phyloP scores from a whole-genome alignment of 2,113 vertebrate genomes.

The Alethe diademata region DNA sequence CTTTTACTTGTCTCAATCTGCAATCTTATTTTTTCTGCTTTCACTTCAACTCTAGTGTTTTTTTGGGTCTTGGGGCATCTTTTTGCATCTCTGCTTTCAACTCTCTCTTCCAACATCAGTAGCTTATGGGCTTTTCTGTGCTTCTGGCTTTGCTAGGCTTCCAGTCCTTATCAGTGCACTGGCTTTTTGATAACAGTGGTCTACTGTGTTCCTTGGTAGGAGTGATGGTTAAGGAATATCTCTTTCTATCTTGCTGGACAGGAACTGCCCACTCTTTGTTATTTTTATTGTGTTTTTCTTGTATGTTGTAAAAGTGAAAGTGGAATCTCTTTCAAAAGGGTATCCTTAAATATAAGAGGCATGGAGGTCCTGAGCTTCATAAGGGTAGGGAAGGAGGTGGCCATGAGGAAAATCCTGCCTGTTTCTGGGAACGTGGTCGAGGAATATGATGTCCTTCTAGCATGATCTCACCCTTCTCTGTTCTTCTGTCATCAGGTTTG shows the following conservation, averaged over 20 bases:
- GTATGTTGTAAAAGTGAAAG: not conserved
- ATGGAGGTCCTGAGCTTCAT: not conserved
- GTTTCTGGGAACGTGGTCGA: not conserved
- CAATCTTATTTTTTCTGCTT: not conserved
- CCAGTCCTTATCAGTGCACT: not conserved
- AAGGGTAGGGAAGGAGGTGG: not conserved
- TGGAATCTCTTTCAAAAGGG: not conserved
- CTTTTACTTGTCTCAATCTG: not conserved
- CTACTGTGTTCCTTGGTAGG: not conserved
- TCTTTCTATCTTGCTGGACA: not conserved
- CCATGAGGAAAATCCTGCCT: not conserved
- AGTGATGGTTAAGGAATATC: not conserved
- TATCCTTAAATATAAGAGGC: not conserved
- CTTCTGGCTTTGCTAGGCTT: not conserved
- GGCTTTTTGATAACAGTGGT: not conserved
- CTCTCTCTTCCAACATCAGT: not conserved
- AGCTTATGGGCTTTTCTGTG: not conserved
- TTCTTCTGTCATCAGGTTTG: not conserved
- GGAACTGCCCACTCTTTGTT: not conserved
- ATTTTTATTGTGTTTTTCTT: not conserved
- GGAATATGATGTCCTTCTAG: not conserved
- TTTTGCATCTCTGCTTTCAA: not conserved
- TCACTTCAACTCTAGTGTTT: not conserved
- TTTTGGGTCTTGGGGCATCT: not conserved
- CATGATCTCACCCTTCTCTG: not conserved